These are phyloP conservation scores for Agapornis roseicollis DNA, from an alignment of 2,113 vertebrate species.

Conservation along the genomic window DNA sequence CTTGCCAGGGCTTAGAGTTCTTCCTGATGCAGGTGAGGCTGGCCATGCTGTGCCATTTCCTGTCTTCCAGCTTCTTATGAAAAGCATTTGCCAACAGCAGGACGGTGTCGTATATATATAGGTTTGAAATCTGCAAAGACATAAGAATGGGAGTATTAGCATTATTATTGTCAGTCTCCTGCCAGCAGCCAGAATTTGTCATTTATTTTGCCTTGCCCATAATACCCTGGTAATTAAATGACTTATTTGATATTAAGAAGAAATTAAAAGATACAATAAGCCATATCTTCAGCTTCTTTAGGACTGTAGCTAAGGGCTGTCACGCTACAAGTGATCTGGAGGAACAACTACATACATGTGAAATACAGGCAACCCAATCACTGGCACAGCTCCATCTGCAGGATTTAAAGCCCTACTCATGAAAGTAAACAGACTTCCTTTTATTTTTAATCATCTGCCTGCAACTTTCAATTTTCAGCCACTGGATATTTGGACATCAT, in stretches of 20 bases:
- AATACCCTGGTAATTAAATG: neutral
- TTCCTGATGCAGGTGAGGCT: conserved; percentile 98
- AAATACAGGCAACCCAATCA: neutral
- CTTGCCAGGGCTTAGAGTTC: conserved; percentile 97
- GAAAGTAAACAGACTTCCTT: accelerated
- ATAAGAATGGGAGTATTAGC: conserved; percentile 14
- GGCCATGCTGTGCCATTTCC: conserved; percentile 99
- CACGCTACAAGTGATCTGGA: neutral
- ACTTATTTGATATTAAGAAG: neutral
- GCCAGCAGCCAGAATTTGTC: neutral
- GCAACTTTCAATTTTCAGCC: neutral
- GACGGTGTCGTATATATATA: conserved; percentile 96
- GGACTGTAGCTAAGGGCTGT: neutral
- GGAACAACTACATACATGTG: neutral
- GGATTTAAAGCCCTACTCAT: neutral
- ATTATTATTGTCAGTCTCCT: neutral
- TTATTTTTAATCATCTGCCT: neutral
- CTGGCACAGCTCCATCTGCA: neutral
- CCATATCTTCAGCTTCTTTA: neutral
- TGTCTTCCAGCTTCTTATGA: conserved; percentile 96
- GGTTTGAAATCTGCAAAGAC: conserved; percentile 89
- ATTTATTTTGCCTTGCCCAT: neutral
- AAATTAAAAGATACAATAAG: neutral
- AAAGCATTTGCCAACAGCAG: conserved; percentile 95
- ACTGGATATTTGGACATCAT: neutral